Evolutionary conservation across 2,113 vertebrate genomes (phyloP), one percentile per base, ranked within the genome.

Genomic region (Stigmatopora nigra): DNA sequence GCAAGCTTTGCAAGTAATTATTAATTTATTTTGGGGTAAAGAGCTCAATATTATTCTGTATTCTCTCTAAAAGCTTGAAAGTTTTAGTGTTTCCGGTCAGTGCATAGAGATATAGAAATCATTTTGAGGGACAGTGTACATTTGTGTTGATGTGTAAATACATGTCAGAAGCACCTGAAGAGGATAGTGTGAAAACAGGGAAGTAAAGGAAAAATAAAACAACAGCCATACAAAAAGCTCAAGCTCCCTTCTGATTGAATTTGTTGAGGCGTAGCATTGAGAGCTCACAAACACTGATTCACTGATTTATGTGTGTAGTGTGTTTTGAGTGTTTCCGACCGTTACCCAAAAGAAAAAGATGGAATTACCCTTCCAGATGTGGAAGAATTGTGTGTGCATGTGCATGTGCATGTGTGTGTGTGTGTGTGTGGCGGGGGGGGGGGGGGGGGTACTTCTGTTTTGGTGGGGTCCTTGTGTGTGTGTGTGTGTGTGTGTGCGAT

Each of bases 241-340:
- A 81, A 82, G 86, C 82, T 82, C 74, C 69, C 71, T 70, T 80
- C 82, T 89, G 88, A 90, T 90, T 90, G 85, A 87, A 87, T 89
- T 80, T 86, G 82, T 80, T 89, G 86, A 90, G 87, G 88, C 87
- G 74, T 90, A 82, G 85, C 86, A 88, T 88, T 86, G 87, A 87
- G 83, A 87, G 84, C 86, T 87, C 85, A 85, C 80, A 86, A 78
- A 86, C 71, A 60, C 68, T 75, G 70, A 46, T 77, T 70, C 71
- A 60, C 68, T 75, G 70, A 46, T 77, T 70, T 65, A 64, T 80
- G 64, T 62, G 61, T 49, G 68, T 70, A 65, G 70, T 68, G 56
- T 71, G 63, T 63, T 41, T 41, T 35, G 59, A 61, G 64, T 67
- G 61, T 72, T 49, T 57, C 51, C 14, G 76, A 71, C 71, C 63